Percentiles rank a stretch among this genome's conserved stretches.
Conservation (phyloP, 2,113 vertebrate genomes). For the Pardalotus punctatus region DNA sequence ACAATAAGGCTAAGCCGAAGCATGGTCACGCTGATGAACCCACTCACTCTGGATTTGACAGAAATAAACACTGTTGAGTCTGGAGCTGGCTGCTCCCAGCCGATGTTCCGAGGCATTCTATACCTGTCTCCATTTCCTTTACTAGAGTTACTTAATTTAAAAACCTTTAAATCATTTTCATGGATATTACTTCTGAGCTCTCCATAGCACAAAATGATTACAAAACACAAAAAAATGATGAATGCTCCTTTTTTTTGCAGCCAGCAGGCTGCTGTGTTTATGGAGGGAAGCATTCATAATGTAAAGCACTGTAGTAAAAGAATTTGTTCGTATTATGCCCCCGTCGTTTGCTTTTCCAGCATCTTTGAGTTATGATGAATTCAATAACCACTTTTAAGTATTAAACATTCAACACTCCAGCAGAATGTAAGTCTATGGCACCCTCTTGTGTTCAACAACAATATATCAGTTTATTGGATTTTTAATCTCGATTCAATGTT, state of each 20-base stretch:
- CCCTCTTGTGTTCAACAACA: conserved; percentile 55
- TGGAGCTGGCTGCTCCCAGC: neutral
- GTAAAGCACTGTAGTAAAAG: neutral
- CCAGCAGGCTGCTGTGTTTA: neutral
- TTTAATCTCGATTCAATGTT: accelerated
- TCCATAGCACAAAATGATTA: neutral
- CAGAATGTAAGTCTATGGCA: neutral
- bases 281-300: conserved; percentile 3
- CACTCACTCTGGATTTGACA: neutral
- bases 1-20: neutral
- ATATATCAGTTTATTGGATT: neutral
- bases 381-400: neutral
- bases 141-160: conserved; percentile 27
- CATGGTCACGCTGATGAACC: accelerated
- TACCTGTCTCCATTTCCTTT: neutral
- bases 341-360: neutral
- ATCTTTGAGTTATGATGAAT: neutral
- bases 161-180: conserved; percentile 43
- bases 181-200: neutral
- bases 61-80: neutral
- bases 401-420: neutral
- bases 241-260: neutral
- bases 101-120: accelerated
- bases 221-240: conserved; percentile 13
- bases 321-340: neutral